A percentile compares a stretch with the other conserved stretches of the same genome.
These are phyloP conservation scores for Sinocyclocheilus anophthalmus DNA, from an alignment of 2,113 vertebrate genomes.

Conservation along the genomic window DNA sequence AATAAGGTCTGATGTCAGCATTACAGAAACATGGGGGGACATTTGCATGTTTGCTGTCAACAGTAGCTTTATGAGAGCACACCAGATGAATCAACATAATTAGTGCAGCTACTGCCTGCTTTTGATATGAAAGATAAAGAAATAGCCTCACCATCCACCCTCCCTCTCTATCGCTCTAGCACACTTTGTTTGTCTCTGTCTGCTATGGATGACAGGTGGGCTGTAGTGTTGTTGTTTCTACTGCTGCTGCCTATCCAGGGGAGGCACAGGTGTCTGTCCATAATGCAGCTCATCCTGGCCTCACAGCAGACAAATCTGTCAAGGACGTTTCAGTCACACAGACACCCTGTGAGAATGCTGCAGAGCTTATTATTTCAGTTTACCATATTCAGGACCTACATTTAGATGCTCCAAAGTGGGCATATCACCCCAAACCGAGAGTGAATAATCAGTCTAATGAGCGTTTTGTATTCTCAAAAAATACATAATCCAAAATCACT, in stretches of 20 bases:
- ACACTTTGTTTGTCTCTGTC: conserved; percentile 21
- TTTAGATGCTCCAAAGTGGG: neutral
- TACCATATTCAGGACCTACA: neutral
- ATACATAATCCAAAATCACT: neutral
- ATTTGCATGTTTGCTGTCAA: conserved; percentile 57
- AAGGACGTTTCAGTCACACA: conserved; percentile 6
- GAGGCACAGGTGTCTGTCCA: conserved; percentile 30
- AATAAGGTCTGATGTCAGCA: conserved; percentile 52
- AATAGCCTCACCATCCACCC: neutral
- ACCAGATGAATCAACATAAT: conserved; percentile 52
- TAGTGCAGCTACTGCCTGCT: conserved; percentile 24
- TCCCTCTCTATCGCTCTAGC: conserved; percentile 7
- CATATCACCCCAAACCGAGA: neutral
- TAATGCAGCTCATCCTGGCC: conserved; percentile 15
- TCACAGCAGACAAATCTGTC: conserved; percentile 21
- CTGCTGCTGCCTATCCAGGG: conserved; percentile 27
- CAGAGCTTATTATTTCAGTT: neutral
- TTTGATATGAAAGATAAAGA: conserved; percentile 21
- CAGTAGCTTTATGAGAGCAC: conserved; percentile 41
- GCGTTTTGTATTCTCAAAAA: neutral
- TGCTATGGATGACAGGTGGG: conserved; percentile 36
- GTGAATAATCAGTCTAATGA: neutral
- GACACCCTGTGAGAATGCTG: neutral
- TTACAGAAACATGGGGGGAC: conserved; percentile 34
- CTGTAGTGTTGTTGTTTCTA: conserved; percentile 8